Evolutionary conservation across 2,113 vertebrate genomes (phyloP).

Genomic region (Ochotona curzoniae): DNA sequence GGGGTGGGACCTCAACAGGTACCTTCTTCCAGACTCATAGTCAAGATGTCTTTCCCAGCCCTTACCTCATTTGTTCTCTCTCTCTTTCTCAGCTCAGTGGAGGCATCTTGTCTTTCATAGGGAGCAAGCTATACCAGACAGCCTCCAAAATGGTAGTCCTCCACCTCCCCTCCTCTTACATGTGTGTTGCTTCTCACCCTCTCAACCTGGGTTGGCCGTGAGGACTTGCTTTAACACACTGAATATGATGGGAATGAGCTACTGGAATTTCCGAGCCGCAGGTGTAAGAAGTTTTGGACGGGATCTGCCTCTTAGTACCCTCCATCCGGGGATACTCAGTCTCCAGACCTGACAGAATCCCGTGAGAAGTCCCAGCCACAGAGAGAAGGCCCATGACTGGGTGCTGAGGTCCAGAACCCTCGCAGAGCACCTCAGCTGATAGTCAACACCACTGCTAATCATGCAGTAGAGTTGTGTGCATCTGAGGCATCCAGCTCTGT

Average conservation of each 20-base stretch:
- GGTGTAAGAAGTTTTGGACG: not conserved
- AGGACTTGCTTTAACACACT: not conserved
- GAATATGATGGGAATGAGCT: not conserved
- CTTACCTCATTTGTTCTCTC: not conserved
- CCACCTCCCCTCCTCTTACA: not conserved
- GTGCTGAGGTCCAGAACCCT: not conserved
- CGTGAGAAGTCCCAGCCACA: not conserved
- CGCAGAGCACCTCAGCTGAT: not conserved
- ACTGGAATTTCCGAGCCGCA: not conserved
- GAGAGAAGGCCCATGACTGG: not conserved
- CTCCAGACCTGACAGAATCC: not conserved
- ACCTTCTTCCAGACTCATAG: slow-evolving; percentile 3
- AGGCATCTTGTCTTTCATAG: not conserved
- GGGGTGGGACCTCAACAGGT: not conserved
- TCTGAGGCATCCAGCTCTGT: not conserved
- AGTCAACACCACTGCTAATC: not conserved
- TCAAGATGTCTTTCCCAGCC: not conserved
- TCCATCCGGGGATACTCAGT: not conserved
- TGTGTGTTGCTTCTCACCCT: not conserved
- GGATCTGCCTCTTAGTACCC: not conserved
- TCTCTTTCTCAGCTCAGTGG: not conserved
- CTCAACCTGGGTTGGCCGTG: not conserved
- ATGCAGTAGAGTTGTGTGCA: not conserved
- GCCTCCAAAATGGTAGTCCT: not conserved
- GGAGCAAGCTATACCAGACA: not conserved